Base-by-base conservation (phyloP, 2,888 invertebrate species). In the Synergus gifuensis region DNA sequence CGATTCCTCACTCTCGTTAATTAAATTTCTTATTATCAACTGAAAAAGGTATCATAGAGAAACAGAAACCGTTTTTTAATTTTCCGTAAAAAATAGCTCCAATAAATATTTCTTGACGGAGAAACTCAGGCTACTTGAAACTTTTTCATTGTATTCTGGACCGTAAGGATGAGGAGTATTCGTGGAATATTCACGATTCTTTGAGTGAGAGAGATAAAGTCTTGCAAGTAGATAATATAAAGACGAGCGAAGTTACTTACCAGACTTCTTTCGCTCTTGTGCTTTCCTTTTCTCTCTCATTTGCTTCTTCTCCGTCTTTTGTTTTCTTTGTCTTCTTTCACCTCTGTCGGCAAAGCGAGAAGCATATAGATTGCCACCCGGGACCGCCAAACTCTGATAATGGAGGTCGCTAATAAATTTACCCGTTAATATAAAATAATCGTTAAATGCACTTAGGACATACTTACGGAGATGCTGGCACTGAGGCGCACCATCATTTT, bases 391-490 rank as follows among this genome's bases (percentile, higher is more conserved):
- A 88, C 86, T 86, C 86, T 88, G 89, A 90, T 90, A 90, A 90
- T 91, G 89, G 89, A 90, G 87, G 87, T 87, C 86, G 83, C 88
- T 90, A 89, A 89, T 91, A 90, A 90, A 90, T 90, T 89, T 85
- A 86, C 83, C 87, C 87, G 87, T 90, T 89, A 91, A 91, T 90
- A 90, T 89, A 89, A 89, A 90, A 91, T 90, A 89, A 91, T 91
- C 89, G 90, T 90, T 90, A 89, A 90, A 90, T 90, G 90, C 90
- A 91, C 90, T 91, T 89, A 90, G 88, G 88, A 87, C 87, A 86
- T 89, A 88, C 88, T 90, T 89, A 88, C 88, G 86, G 85, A 83
- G 85, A 82, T 86, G 87, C 85, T 87, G 87, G 88, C 87, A 86
- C 83, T 87, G 85, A 81, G 83, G 82, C 82, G 83, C 83, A 83